Conservation (phyloP, 2,797 vertebrate genomes). For the Pangasius larnaudii region DNA sequence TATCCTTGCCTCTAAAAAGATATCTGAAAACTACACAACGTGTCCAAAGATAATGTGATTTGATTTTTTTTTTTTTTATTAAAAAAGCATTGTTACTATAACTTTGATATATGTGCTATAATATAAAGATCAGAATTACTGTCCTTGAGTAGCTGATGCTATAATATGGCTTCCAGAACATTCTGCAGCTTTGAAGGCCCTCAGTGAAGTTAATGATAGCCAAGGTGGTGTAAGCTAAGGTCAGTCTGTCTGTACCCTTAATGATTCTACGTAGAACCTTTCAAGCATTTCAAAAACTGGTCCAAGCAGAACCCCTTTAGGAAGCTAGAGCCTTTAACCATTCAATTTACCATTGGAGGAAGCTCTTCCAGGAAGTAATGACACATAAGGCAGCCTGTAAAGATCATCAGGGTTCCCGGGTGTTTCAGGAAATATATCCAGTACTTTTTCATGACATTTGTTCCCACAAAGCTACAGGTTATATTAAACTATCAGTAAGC, state of each 20-base stretch:
- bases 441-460: not conserved
- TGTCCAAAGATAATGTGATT: too few species aligned
- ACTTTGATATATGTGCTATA: not conserved
- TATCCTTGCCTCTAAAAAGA: not conserved
- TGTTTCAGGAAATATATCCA: not conserved
- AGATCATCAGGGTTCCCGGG: not conserved
- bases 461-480: not conserved
- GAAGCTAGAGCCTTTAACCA: not conserved
- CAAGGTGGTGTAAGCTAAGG: not conserved
- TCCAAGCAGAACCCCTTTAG: too few species aligned
- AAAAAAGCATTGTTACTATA: not conserved
- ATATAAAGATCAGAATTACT: not conserved
- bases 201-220: not conserved
- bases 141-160: not conserved
- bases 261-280: not conserved
- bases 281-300: not conserved
- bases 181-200: not conserved
- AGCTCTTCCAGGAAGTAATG: not conserved
- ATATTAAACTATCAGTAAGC: not conserved
- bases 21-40: not conserved
- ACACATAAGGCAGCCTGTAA: not conserved
- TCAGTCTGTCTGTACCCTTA: not conserved
- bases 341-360: not conserved
- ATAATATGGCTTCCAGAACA: not conserved
- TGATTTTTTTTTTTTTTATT: too few species aligned